Percentiles rank a stretch among this genome's conserved stretches.
Evolutionary conservation across 2,888 invertebrate genomes (phyloP).

Genomic region (Melangyna quadrimaculata): DNA sequence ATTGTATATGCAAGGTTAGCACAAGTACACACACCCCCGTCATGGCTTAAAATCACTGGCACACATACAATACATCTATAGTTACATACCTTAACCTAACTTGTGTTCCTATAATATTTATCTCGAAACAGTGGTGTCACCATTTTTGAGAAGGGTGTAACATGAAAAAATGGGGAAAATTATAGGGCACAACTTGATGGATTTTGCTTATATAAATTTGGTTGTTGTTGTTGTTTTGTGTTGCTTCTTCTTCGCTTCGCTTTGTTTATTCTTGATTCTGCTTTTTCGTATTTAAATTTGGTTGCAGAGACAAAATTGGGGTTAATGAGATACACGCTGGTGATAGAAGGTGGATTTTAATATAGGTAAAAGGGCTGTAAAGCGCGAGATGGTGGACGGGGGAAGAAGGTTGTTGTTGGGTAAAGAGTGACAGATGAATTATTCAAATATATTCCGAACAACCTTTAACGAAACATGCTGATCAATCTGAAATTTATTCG

Average conservation of each 20-base stretch:
- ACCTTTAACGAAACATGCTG: conserved; percentile 66
- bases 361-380: neutral
- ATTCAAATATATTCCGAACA: conserved; percentile 65
- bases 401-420: neutral
- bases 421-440: conserved; percentile 62
- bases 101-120: conserved; percentile 44
- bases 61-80: no score
- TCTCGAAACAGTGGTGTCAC: conserved; percentile 53
- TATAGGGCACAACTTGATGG: conserved; percentile 56
- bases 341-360: conserved; percentile 25
- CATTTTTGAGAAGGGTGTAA: conserved; percentile 54
- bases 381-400: neutral
- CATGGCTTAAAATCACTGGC: neutral
- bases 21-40: neutral
- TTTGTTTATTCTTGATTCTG: neutral
- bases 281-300: conserved; percentile 62
- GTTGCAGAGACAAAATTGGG: conserved; percentile 66
- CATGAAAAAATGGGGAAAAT: conserved; percentile 21
- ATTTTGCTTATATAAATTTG: conserved; percentile 29
- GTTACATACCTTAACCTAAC: conserved; percentile 14
- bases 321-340: conserved; percentile 69
- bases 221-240: neutral
- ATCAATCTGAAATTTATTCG: conserved; percentile 66
- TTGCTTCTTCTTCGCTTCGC: neutral
- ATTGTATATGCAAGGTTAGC: conserved; percentile 62